Evolutionary conservation across 2,888 invertebrate species (phyloP).

Genomic region (Strigamia transsilvanica): DNA sequence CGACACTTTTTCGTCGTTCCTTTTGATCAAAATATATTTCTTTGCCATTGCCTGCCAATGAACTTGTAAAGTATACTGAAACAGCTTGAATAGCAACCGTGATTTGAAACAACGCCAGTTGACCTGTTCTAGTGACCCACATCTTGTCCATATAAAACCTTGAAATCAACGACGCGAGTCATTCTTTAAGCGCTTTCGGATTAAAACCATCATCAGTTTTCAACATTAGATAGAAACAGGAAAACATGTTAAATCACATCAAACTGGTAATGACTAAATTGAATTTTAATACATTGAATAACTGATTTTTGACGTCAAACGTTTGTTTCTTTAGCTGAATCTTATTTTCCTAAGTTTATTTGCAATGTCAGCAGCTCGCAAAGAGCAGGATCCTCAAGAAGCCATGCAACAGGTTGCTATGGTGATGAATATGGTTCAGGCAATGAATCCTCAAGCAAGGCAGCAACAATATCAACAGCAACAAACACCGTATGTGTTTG

Average conservation of each 20-base stretch:
- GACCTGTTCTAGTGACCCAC: conserved; percentile 47
- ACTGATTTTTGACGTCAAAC: background rate
- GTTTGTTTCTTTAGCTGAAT: background rate
- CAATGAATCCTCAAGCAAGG: background rate
- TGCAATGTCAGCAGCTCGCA: background rate
- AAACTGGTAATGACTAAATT: background rate
- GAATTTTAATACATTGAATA: background rate
- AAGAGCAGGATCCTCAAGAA: conserved; percentile 50
- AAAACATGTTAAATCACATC: background rate
- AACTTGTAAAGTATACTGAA: background rate
- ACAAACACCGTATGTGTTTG: conserved; percentile 32
- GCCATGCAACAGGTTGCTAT: conserved; percentile 51
- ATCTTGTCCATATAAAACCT: conserved; percentile 17
- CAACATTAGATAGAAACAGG: background rate
- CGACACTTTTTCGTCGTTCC: background rate
- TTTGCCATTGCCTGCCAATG: background rate
- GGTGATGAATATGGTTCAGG: conserved; percentile 51
- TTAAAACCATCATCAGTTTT: conserved; percentile 1
- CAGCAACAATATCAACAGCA: conserved; percentile 25
- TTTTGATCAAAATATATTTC: background rate
- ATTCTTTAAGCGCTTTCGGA: conserved; percentile 38
- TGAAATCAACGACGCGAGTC: conserved; percentile 28
- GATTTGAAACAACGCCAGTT: background rate
- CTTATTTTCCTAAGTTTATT: conserved; percentile 12
- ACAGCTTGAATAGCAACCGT: conserved; percentile 3